phyloP scores from a whole-genome alignment of 2,797 vertebrate species.

The Gadopsis marmoratus region DNA sequence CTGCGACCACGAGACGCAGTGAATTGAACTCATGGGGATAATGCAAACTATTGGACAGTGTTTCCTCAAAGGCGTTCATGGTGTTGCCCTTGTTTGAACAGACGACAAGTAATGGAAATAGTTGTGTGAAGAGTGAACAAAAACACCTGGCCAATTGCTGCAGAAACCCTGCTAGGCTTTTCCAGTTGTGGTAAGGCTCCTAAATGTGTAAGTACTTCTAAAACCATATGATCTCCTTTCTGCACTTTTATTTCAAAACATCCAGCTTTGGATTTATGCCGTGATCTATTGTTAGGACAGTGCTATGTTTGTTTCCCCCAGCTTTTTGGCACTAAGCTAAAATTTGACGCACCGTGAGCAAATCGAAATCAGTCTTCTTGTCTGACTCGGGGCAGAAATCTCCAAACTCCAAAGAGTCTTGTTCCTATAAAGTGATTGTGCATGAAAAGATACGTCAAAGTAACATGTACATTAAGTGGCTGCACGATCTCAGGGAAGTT shows the following conservation, averaged over 20 bases:
- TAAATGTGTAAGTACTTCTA: neutral
- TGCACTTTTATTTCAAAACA: neutral
- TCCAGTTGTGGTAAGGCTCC: neutral
- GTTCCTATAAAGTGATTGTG: neutral
- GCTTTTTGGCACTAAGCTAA: too few species aligned
- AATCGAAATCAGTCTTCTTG: too few species aligned
- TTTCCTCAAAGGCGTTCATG: neutral
- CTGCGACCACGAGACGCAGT: neutral
- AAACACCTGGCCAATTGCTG: too few species aligned
- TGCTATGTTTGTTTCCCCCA: too few species aligned
- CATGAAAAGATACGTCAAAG: neutral
- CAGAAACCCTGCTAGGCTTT: neutral
- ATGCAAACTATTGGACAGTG: neutral
- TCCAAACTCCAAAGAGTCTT: neutral
- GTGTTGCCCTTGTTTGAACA: neutral
- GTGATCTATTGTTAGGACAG: too few species aligned
- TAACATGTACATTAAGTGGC: neutral
- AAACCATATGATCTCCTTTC: neutral
- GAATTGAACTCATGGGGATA: neutral
- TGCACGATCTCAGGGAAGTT: neutral
- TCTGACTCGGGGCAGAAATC: too few species aligned
- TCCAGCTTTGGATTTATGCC: too few species aligned
- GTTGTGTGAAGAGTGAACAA: too few species aligned
- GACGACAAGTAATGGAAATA: neutral
- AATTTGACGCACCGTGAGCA: too few species aligned